These are phyloP conservation scores for Pyrocoelia pectoralis DNA, from an alignment of 2,888 invertebrate species.

Conservation along the genomic window DNA sequence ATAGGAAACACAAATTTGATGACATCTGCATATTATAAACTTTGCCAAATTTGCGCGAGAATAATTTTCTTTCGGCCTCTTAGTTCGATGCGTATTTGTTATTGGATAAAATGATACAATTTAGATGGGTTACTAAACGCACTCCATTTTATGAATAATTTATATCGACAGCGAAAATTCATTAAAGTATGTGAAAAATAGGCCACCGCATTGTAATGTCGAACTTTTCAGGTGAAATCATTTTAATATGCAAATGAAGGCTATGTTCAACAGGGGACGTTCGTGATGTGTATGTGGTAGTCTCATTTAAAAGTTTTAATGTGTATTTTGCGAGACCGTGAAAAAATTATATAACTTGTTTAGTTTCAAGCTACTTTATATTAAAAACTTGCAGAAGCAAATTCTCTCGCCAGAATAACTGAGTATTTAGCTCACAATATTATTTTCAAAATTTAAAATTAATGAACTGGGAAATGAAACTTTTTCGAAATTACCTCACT, in stretches of 20 bases:
- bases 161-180: slow-evolving; percentile 13
- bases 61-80: too few species aligned
- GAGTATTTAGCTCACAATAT: slow-evolving; percentile 28
- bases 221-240: slow-evolving; percentile 36
- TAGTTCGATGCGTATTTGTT: slow-evolving; percentile 15
- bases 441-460: slow-evolving; percentile 32
- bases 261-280: slow-evolving; percentile 41
- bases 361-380: slow-evolving; percentile 37
- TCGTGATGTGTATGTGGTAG: slow-evolving; percentile 41
- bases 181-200: slow-evolving; percentile 24
- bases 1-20: slow-evolving; percentile 22
- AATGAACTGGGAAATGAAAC: slow-evolving; percentile 30
- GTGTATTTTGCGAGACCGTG: slow-evolving; percentile 42
- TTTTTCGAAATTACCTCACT: slow-evolving; percentile 26
- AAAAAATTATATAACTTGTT: slow-evolving; percentile 43
- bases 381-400: slow-evolving; percentile 32
- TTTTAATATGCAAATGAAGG: slow-evolving; percentile 45
- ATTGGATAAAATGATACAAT: slow-evolving; percentile 9
- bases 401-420: slow-evolving; percentile 30
- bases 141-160: background rate
- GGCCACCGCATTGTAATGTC: slow-evolving; percentile 26
- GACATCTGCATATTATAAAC: slow-evolving; percentile 18
- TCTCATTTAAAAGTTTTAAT: slow-evolving; percentile 43
- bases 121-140: background rate
- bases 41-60: too few species aligned